These are phyloP conservation scores for Cossypha niveicapilla DNA, from an alignment of 2,797 vertebrate species.

Conservation along the genomic window DNA sequence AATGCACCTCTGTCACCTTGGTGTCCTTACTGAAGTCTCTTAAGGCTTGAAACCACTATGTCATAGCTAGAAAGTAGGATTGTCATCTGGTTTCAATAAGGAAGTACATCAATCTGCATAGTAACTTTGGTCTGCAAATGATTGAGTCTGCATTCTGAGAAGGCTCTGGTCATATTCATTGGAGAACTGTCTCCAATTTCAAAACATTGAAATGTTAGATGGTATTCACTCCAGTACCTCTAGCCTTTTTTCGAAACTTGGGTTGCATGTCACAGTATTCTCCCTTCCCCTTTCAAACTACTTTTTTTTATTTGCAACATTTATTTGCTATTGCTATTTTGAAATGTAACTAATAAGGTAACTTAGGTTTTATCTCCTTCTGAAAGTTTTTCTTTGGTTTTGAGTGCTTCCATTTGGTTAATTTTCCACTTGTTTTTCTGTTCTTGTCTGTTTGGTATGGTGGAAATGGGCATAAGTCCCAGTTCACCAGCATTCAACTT, in stretches of 20 bases:
- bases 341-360: background rate
- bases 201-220: background rate
- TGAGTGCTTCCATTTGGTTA: background rate
- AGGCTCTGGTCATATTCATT: background rate
- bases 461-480: background rate
- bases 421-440: background rate
- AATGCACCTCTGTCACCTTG: background rate
- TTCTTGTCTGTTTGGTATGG: background rate
- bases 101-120: background rate
- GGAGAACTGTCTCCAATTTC: background rate
- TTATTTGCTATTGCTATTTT: background rate
- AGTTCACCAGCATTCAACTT: background rate
- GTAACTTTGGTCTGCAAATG: background rate
- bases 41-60: background rate
- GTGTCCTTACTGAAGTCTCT: background rate
- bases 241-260: background rate
- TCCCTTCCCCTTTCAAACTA: background rate
- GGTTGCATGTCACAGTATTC: background rate
- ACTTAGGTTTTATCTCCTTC: background rate
- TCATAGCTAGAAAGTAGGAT: background rate
- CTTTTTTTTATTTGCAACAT: background rate
- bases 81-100: background rate
- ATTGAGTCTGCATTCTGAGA: background rate
- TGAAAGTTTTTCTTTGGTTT: background rate
- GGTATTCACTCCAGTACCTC: background rate